These are phyloP conservation scores for Leptonema lineaticorne DNA, from an alignment of 1,140 invertebrate species.

Conservation along the genomic window DNA sequence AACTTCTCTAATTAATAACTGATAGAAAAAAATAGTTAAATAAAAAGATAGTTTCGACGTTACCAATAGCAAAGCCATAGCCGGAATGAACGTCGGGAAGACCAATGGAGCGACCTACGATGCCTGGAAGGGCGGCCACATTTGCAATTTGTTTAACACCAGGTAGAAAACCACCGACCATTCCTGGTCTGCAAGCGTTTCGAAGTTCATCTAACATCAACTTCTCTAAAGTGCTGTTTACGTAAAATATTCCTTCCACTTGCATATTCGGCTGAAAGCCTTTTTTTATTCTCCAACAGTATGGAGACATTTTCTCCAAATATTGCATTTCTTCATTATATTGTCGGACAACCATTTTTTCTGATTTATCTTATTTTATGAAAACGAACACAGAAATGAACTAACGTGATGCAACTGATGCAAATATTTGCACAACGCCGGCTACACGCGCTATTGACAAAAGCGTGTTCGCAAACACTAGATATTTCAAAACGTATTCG, in stretches of 20 bases:
- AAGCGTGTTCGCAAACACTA: neutral
- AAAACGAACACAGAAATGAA: neutral
- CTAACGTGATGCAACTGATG: neutral
- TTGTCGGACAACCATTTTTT: slow-evolving; percentile 82
- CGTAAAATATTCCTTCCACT: slow-evolving; percentile 98
- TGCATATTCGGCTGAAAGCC: slow-evolving; percentile 99
- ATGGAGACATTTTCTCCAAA: slow-evolving; percentile 83
- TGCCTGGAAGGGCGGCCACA: slow-evolving; percentile 97
- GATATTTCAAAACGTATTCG: neutral
- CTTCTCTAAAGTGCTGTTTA: slow-evolving; percentile 89
- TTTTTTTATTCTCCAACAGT: slow-evolving; percentile 95
- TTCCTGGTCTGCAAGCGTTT: slow-evolving; percentile 85
- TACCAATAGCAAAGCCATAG: slow-evolving; percentile 98
- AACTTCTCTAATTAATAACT: neutral
- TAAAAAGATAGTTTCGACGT: too few species aligned
- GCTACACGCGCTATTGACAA: neutral
- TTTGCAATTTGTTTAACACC: slow-evolving; percentile 99
- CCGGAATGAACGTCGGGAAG: slow-evolving; percentile 98
- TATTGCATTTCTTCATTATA: slow-evolving; percentile 95
- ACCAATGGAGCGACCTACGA: slow-evolving; percentile 89
- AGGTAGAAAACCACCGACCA: slow-evolving; percentile 94
- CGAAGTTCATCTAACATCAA: slow-evolving; percentile 97
- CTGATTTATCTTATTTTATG: neutral
- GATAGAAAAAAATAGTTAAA: too few species aligned
- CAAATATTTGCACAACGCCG: neutral